Conservation (phyloP, 1,140 invertebrate species). For the Platyscapa corneri region DNA sequence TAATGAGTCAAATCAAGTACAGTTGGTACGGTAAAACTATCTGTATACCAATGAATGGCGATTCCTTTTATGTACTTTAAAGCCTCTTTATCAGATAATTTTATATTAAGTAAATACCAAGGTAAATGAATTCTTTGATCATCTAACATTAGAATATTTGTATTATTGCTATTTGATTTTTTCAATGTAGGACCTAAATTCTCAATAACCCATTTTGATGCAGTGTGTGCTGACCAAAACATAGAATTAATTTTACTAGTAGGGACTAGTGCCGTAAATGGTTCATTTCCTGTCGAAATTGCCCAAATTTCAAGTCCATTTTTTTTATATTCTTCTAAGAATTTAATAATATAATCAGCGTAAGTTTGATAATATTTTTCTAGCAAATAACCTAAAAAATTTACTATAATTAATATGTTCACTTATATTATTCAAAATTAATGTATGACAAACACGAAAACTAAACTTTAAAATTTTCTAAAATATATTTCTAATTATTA, state of each 20-base stretch:
- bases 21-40: conserved; percentile 74
- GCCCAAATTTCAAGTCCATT: conserved; percentile 78
- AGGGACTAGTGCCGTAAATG: conserved; percentile 75
- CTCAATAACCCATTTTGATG: conserved; percentile 79
- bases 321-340: conserved; percentile 75
- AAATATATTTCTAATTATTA: not conserved
- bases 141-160: conserved; percentile 82
- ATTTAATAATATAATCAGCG: conserved; percentile 87
- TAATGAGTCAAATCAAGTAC: conserved; percentile 76
- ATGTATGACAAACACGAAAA: not conserved
- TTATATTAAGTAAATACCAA: conserved; percentile 66
- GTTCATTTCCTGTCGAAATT: conserved; percentile 81
- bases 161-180: conserved; percentile 75
- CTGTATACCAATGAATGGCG: conserved; percentile 82
- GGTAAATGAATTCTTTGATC: conserved; percentile 81
- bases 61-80: conserved; percentile 77
- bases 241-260: conserved; percentile 78
- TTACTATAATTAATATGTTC: not conserved
- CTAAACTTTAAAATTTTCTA: not conserved
- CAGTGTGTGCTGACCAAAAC: conserved; percentile 20
- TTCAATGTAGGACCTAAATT: conserved; percentile 82
- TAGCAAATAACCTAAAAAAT: conserved; percentile 75
- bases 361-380: conserved; percentile 84
- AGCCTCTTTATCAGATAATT: conserved; percentile 31
- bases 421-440: too few relatives aligned